These are phyloP conservation scores for Falco naumanni DNA, from an alignment of 2,797 vertebrate species.

Conservation along the genomic window DNA sequence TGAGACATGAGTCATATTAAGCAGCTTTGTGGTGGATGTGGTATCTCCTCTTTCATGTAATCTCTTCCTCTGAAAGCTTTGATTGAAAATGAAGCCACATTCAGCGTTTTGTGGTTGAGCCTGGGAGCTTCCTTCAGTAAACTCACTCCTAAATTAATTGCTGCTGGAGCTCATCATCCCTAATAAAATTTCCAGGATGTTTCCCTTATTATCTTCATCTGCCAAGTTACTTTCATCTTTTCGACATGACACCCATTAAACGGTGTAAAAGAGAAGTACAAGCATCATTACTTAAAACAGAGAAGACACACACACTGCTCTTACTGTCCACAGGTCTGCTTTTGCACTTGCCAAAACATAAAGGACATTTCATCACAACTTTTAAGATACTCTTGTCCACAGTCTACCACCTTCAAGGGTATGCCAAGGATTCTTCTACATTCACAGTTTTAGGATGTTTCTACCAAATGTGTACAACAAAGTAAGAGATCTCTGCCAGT, in stretches of 20 bases:
- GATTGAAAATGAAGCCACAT: neutral
- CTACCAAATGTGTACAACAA: neutral
- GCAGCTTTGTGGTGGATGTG: neutral
- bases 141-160: slow-evolving; percentile 34
- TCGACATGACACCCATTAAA: neutral
- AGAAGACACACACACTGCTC: neutral
- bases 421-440: neutral
- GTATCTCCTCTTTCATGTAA: neutral
- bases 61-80: neutral
- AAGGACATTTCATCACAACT: neutral
- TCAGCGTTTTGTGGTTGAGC: neutral
- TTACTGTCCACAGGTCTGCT: neutral
- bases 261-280: neutral
- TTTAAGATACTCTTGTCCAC: neutral
- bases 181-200: slow-evolving; percentile 13
- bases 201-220: slow-evolving; percentile 8
- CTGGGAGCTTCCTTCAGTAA: slow-evolving; percentile 8
- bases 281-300: neutral
- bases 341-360: neutral
- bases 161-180: slow-evolving; percentile 18
- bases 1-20: neutral
- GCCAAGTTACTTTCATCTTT: slow-evolving; percentile 25
- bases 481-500: neutral
- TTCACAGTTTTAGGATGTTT: neutral
- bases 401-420: neutral